Base-by-base conservation (phyloP, 2,113 vertebrate genomes). In the Indri indri region DNA sequence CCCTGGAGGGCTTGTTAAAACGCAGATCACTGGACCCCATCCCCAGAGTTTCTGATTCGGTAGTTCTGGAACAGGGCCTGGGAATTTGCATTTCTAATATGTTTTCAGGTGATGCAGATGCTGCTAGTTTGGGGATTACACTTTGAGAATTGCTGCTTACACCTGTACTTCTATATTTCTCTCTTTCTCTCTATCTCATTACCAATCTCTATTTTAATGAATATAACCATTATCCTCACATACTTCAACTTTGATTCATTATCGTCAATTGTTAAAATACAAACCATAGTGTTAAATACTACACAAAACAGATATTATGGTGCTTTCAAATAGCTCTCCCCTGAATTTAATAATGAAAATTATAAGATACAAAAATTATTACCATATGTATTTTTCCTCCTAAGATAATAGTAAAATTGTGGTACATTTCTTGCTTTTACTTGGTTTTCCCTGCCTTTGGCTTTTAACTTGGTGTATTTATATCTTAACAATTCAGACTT, bases 401-500 rank as follows among this genome's bases (percentile, higher is more conserved):
- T 23, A 61, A 59, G 40, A 96, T 45, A 89, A 93, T 5, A 82
- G 23, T 82, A 87, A 57, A 73, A 90, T 20, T 73, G 52, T 30
- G 77, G 54, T 57, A 54, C 25, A 40, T 91, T 59, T 68, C 83
- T 97, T 96, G 81, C 63, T 90, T 90, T 91, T 91, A 77, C 66
- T 96, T 89, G 68, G 71, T 93, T 93, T 91, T 92, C 92, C 82
- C 71, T 85, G 59, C 79, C 94, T 94, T 92, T 97, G 87, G 73
- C 90, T 96, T 97, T 98, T 89, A 88, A 84, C 91, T 97, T 97
- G 82, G 91, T 92, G 93, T 82, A 94, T 98, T 98, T 98, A 97
- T 88, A 89, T 96, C 88, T 84, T 84, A 97, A 96, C 23, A 50
- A 96, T 97, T 96, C 73, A 68, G 73, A 95, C 91, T 95, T 96